Conservation (phyloP, 1,140 invertebrate species). For the Grapholita molesta region DNA sequence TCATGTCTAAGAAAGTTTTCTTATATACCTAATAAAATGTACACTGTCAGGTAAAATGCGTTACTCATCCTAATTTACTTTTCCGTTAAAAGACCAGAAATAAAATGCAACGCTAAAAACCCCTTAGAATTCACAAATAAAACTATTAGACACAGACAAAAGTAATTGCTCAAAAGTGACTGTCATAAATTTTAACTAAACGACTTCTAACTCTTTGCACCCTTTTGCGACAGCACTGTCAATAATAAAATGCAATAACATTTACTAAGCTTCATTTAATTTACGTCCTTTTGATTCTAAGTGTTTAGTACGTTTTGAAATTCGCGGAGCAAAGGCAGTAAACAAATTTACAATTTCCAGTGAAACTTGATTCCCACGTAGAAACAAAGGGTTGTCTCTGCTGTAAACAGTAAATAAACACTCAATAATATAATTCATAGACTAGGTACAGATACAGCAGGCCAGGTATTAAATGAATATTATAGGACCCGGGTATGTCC, state of each 20-base stretch:
- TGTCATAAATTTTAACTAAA: background rate
- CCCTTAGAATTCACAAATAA: background rate
- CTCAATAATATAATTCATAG: constrained; percentile 5
- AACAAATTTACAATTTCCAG: constrained; percentile 30
- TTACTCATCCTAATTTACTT: background rate
- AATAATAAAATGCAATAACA: background rate
- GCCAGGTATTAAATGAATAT: background rate
- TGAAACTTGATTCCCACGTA: constrained; percentile 33
- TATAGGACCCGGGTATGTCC: no score
- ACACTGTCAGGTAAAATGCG: no score
- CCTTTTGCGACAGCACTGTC: background rate
- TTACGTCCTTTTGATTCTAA: background rate
- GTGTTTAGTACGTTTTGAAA: constrained; percentile 4
- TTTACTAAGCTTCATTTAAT: background rate
- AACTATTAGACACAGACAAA: background rate
- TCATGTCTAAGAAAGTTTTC: no score
- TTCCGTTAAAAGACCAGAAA: background rate
- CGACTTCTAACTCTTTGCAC: background rate
- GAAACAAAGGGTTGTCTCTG: constrained; percentile 32
- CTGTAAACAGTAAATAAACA: constrained; percentile 17
- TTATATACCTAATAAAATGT: background rate
- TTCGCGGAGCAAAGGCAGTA: constrained; percentile 29
- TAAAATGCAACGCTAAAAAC: background rate
- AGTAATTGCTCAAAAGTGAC: background rate
- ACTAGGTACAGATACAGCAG: background rate